Evolutionary conservation across 2,797 vertebrate species (phyloP).

Genomic region (Orestias chungarensis): DNA sequence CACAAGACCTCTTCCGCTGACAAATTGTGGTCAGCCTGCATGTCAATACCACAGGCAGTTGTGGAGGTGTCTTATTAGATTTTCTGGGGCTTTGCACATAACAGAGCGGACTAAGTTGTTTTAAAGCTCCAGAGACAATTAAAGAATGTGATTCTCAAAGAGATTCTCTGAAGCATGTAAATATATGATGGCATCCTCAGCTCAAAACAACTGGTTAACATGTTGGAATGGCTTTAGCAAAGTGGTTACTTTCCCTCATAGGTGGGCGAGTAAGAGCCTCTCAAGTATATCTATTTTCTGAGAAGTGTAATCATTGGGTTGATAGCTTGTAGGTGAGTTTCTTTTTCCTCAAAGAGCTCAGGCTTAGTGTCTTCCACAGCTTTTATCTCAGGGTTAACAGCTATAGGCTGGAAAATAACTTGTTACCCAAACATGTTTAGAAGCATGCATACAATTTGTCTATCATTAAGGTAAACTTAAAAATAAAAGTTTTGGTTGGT

Average conservation of each 20-base stretch:
- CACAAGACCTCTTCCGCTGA: background rate
- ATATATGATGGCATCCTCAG: constrained; percentile 1
- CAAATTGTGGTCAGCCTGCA: background rate
- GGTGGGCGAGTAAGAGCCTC: background rate
- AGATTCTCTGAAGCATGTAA: background rate
- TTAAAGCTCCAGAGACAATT: background rate
- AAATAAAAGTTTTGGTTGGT: background rate
- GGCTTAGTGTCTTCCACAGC: background rate
- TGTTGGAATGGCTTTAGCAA: constrained; percentile 1
- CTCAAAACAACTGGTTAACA: background rate
- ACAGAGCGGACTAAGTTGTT: background rate
- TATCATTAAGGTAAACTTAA: background rate
- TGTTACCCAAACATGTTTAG: background rate
- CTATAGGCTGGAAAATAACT: background rate
- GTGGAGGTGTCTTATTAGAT: background rate
- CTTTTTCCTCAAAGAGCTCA: background rate
- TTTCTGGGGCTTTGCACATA: background rate
- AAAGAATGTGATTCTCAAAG: background rate
- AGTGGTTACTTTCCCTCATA: background rate
- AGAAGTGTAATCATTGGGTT: background rate
- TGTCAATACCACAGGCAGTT: background rate
- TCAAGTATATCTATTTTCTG: constrained; percentile 2
- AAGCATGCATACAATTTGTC: background rate
- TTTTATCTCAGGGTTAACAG: background rate
- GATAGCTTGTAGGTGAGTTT: background rate